Base-by-base conservation (phyloP, 2,797 vertebrate genomes). In the Sebastes oblongus region DNA sequence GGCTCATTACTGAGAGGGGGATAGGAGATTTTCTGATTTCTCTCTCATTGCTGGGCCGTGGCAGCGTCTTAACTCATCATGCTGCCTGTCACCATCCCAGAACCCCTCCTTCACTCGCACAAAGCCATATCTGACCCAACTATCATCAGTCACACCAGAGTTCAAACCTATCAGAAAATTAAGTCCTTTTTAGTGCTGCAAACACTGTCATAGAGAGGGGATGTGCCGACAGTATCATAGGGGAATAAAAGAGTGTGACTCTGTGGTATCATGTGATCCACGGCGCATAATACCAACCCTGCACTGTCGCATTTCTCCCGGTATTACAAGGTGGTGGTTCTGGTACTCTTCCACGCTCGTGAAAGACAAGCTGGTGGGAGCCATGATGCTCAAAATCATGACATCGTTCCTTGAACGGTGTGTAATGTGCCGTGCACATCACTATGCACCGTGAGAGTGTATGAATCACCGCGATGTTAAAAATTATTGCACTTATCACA, bases 301-400 rank as follows among this genome's bases (percentile, higher is more conserved):
- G n/a, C 29, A 82, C 75, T 60, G 25, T 42, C 3, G 2, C 25
- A n/a, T 69, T 74, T 67, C 30, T 75, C 4, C 12, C 16, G 29
- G 32, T 71, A 61, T 80, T 86, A 24, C 13, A 84, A 97, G 95
- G 27, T 97, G 96, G 95, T 96, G 96, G 96, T 95, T 81, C 46
- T 52, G 1, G 2, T 54, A 25, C 25, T 97, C 97, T 34, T 96
- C 95, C 6, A 96, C 96, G 96, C 94, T 97, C 11, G 95, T 93
- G 89, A 95, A 95, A 91, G 95, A 97, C 69, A 90, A 86, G 75
- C 95, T 96, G 8, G 96, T 96, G 88, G 96, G 96, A 85, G 96
- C 96, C 39, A 95, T 16, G 96, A 97, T 76, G 59, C 81, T 73
- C 54, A 97, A 59, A 71, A 72, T 79, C 25, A 46, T 67, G 36